Percentiles rank a stretch among this genome's conserved stretches.
These are phyloP conservation scores for Brachyalestes nurse DNA, from an alignment of 2,797 vertebrate species.

Conservation along the genomic window DNA sequence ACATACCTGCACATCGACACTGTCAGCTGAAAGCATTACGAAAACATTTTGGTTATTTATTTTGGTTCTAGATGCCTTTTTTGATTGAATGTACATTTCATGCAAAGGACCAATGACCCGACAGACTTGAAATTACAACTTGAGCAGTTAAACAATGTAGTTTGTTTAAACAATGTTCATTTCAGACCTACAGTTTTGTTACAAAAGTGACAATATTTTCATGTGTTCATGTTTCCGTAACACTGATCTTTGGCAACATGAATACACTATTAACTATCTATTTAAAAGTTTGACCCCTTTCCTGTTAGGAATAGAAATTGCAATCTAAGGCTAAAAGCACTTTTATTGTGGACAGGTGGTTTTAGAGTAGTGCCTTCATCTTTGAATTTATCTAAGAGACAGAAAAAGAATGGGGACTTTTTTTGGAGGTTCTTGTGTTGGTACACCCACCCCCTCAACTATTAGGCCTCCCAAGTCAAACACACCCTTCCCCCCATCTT, in stretches of 20 bases:
- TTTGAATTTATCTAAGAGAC: slow-evolving; percentile 19
- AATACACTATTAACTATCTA: neutral
- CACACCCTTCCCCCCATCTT: slow-evolving; percentile 71
- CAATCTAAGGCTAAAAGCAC: neutral
- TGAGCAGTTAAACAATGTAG: no score
- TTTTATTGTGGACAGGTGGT: neutral
- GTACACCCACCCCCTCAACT: slow-evolving; percentile 66
- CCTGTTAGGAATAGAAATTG: slow-evolving; percentile 16
- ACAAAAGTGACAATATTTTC: no score
- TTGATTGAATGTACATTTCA: neutral
- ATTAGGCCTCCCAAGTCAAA: slow-evolving; percentile 75
- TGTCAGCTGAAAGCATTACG: neutral
- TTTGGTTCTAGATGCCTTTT: no score
- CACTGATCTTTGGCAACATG: no score
- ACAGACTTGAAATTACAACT: neutral
- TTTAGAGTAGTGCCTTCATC: neutral
- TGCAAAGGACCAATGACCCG: no score
- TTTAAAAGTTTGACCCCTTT: slow-evolving; percentile 22
- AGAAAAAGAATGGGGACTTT: slow-evolving; percentile 24
- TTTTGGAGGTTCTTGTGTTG: slow-evolving; percentile 64
- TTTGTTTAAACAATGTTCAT: no score
- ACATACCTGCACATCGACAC: neutral
- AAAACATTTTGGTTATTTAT: neutral
- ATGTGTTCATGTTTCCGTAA: no score
- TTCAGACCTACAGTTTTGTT: no score